Evolutionary conservation across 2,797 vertebrate species (phyloP).

Genomic region (Hydrolagus colliei): DNA sequence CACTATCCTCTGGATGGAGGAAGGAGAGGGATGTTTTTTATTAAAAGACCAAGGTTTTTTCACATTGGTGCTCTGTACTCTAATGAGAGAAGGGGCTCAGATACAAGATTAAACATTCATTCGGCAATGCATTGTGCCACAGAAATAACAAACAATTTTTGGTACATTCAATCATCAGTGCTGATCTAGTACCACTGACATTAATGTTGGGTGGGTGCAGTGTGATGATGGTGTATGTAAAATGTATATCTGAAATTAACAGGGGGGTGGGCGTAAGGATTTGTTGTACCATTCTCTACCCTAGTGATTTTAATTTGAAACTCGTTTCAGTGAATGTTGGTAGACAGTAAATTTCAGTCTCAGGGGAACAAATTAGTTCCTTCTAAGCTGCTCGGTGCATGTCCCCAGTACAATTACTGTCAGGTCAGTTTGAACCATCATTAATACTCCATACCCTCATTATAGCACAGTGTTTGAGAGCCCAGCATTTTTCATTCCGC

Average conservation of each 20-base stretch:
- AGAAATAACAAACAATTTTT: background rate
- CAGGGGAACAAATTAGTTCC: slow-evolving; percentile 1
- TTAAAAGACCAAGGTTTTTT: background rate
- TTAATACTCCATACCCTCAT: background rate
- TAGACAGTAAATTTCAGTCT: slow-evolving; percentile 12
- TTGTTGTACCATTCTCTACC: background rate
- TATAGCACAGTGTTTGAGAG: background rate
- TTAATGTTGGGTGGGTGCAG: background rate
- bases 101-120: background rate
- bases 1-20: too few species aligned
- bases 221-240: background rate
- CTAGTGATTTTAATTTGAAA: slow-evolving; percentile 25
- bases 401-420: slow-evolving; percentile 19
- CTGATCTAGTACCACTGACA: background rate
- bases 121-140: background rate
- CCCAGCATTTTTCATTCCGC: background rate
- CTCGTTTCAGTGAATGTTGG: background rate
- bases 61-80: background rate
- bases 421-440: slow-evolving; percentile 5
- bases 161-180: too few species aligned
- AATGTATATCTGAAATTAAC: background rate
- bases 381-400: background rate
- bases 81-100: background rate
- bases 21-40: too few species aligned
- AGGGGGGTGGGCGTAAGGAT: background rate